Evolutionary conservation across 2,797 vertebrate genomes (phyloP), one percentile per base, ranked within the genome.

Genomic region (Lithobates pipiens): DNA sequence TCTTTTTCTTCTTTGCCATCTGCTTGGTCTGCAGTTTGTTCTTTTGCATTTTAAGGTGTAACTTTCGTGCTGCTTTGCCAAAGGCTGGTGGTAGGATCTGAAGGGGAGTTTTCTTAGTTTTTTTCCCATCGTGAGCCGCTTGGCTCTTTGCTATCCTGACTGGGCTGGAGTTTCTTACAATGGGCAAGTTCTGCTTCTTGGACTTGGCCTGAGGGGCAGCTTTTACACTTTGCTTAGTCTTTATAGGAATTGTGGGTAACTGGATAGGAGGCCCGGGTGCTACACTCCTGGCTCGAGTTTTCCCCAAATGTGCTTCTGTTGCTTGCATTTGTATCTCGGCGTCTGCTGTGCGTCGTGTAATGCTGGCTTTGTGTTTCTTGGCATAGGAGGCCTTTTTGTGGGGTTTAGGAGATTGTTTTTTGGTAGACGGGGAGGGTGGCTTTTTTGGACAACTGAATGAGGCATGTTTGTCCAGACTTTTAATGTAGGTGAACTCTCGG

Each of bases 361-460:
- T 96, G 89, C 83, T 93, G 88, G 89, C 93, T 88, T 91, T 97
- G 27, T 95, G 96, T 16, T 93, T 92, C 46, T 80, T 88, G 0
- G 83, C 46, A 2, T 92, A 88, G 1, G 90, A 85, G 3, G 77
- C 92, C 85, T 96, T 95, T 83, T 95, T 95, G n/a, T 93, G 93
- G 73, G 96, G 93, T 61, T 90, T 92, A 88, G 94, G 93, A 82
- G 89, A 93, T 84, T 91, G 94, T 91, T 94, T 97, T 90, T 95
- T 98, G 21, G 92, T 89, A 46, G 94, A 91, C 82, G 94, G 94
- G 74, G 95, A 95, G 39, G 92, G 90, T 0, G 97, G 97, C 87
- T 97, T 99, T 93, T 96, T 96, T 90, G 98, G 98, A 89, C 98
- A 99, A 93, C 97, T 99, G 77, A 96, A 92, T 0, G 94, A 94